Evolutionary conservation across 2,113 vertebrate species (phyloP).

Genomic region (Synchiropus splendidus): DNA sequence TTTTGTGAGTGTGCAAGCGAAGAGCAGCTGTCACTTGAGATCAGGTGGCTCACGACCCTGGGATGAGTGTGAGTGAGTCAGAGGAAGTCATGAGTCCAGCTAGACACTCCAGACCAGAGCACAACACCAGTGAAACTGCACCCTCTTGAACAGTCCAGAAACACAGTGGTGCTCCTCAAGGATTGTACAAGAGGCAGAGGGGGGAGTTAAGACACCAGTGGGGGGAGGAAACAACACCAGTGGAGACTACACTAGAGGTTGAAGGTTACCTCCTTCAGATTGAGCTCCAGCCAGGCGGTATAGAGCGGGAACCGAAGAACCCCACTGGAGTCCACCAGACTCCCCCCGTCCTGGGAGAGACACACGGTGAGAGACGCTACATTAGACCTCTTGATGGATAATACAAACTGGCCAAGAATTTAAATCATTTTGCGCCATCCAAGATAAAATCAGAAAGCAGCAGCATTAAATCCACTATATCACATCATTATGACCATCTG

Average conservation of each 20-base stretch:
- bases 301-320: conserved; percentile 67
- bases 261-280: conserved; percentile 71
- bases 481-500: no score
- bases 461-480: no score
- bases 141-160: conserved; percentile 5
- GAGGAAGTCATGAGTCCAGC: not conserved
- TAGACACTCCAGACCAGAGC: conserved; percentile 4
- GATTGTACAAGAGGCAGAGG: conserved; percentile 25
- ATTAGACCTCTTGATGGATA: no score
- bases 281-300: conserved; percentile 74
- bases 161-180: conserved; percentile 16
- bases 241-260: conserved; percentile 55
- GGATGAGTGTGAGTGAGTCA: no score
- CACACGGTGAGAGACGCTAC: conserved; percentile 47
- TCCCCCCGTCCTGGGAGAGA: conserved; percentile 72
- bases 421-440: no score
- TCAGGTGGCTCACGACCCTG: no score
- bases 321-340: conserved; percentile 72
- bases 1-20: no score
- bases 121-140: conserved; percentile 1
- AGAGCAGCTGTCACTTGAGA: no score
- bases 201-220: conserved; percentile 20
- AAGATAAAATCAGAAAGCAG: no score
- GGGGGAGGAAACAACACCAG: conserved; percentile 12
- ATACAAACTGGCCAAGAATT: not conserved